Evolutionary conservation across 2,888 invertebrate genomes (phyloP).

Genomic region (Drosophila neutralis): DNA sequence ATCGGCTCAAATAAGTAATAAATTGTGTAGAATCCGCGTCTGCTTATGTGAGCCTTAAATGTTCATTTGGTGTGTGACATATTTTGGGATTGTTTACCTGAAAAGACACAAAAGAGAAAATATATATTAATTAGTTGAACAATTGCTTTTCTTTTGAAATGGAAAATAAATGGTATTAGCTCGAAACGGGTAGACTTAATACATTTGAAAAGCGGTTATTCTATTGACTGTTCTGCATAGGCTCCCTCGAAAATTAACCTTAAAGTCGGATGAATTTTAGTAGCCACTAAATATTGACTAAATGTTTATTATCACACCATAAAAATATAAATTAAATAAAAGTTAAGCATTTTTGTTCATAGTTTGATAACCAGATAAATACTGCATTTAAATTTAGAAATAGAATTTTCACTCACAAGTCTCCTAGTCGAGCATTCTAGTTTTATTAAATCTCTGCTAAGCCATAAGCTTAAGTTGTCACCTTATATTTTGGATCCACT

Average conservation of each 20-base stretch:
- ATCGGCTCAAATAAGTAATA: slow-evolving; percentile 40
- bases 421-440: neutral
- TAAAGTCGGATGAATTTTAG: neutral
- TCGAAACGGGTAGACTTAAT: neutral
- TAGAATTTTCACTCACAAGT: neutral
- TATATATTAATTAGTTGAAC: slow-evolving; percentile 16
- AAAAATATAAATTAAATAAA: neutral
- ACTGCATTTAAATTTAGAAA: neutral
- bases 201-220: neutral
- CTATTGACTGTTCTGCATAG: neutral
- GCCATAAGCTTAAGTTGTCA: neutral
- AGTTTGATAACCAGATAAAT: neutral
- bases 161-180: neutral
- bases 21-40: slow-evolving; percentile 21
- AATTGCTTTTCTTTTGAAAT: slow-evolving; percentile 7
- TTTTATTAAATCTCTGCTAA: neutral
- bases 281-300: no score
- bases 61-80: slow-evolving; percentile 30
- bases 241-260: neutral
- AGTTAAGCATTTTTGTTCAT: neutral
- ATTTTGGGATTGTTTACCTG: slow-evolving; percentile 48
- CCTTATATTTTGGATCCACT: neutral
- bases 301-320: neutral
- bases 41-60: slow-evolving; percentile 28
- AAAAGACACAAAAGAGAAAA: slow-evolving; percentile 20